Base-by-base conservation (phyloP, 92 coral and sea anemone genomes). In the Virgularia gustaviana region DNA sequence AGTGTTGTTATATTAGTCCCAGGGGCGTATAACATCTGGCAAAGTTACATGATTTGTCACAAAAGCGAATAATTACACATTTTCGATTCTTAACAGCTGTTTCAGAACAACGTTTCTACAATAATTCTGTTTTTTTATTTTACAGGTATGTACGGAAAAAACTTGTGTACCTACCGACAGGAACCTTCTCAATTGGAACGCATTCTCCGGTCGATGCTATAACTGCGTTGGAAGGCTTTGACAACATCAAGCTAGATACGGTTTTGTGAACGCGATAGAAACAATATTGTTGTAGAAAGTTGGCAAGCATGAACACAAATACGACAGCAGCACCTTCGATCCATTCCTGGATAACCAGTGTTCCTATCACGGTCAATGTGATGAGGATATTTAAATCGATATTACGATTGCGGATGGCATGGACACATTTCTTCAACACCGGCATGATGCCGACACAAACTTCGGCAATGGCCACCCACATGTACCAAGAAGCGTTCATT, bases 271-370 rank as follows among this genome's bases (percentile, higher is more conserved):
- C 99, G 55, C 85, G 86, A 60, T 81, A 72, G 88, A 94, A 84
- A 78, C 90, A 87, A 43, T 72, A 78, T 25, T 90, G 84, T 60
- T 94, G 90, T 65, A 94, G 59, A 33, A 75, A 91, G 11, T 83
- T 90, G 1, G 99, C 94, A 24, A 89, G 57, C 1, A 90, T 87
- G 57, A 89, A 94, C 45, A 94, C 95, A 66, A 78, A 94, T 11
- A 94, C 96, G 28, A 94, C 99, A 20, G 96, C 87, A 0, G 99
- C 99, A 24, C 99, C 96, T 36, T 94, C 99, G 15, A 94, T 79
- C 94, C 94, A 94, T 15, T 94, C 99, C 23, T 81, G 62, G 24
- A 94, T 81, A 34, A 81, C 90, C 37, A 89, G 63, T 30, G 99
- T 94, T 38, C 99, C 99, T 22, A 81, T 86, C 38, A 94, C 83